phyloP scores from a whole-genome alignment of 1,140 invertebrate species.

The Brachionus rubens region DNA sequence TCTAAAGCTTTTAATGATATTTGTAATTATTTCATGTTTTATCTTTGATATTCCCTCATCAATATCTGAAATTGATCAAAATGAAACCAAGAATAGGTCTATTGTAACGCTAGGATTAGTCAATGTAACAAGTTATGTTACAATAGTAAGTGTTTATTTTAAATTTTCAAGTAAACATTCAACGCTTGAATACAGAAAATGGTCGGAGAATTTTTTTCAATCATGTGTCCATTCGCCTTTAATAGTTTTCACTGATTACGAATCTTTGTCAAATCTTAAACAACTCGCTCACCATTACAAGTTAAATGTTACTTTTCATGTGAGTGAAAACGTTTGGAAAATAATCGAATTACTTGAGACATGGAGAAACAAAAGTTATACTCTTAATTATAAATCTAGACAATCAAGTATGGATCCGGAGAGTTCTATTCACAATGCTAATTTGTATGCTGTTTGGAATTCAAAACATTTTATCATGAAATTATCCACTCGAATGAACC shows the following conservation, averaged over 20 bases:
- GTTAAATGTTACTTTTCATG: background rate
- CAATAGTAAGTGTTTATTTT: background rate
- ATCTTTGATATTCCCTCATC: too few species aligned
- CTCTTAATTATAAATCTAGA: background rate
- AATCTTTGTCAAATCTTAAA: background rate
- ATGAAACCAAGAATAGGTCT: too few species aligned
- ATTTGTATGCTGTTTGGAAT: constrained; percentile 5
- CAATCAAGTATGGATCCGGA: background rate
- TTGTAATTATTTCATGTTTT: too few species aligned
- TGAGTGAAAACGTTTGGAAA: background rate
- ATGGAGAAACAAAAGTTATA: background rate
- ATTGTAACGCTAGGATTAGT: too few species aligned
- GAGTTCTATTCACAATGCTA: background rate
- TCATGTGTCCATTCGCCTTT: background rate
- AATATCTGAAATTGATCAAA: too few species aligned
- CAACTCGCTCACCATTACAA: background rate
- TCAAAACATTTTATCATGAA: background rate
- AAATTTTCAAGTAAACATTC: background rate
- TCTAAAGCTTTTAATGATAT: too few species aligned
- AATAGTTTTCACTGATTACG: background rate
- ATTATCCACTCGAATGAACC: background rate
- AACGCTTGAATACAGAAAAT: background rate
- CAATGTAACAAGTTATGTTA: background rate
- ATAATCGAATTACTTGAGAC: background rate
- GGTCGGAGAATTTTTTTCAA: background rate